Base-by-base conservation (phyloP, 2,888 invertebrate species). In the Standfussiana lucernea region DNA sequence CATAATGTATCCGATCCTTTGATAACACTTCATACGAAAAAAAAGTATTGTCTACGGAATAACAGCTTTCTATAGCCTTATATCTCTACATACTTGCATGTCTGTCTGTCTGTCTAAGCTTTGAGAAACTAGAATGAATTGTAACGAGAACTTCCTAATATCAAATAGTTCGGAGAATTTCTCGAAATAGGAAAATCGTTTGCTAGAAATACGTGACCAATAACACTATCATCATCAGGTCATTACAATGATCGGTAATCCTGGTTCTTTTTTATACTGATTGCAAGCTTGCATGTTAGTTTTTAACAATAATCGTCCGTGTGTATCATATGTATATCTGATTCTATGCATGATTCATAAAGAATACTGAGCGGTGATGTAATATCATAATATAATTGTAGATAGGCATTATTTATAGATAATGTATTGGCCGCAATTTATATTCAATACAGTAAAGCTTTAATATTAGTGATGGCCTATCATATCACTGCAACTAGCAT, bases 281-380 rank as follows among this genome's bases (percentile, higher is more conserved):
- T 67, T 21, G 1, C n/a, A 24, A 56, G 5, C 11, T 56, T 66
- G 21, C 15, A 10, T 21, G 2, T 35, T 15, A 7, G 8, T 40
- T 50, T 24, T 61, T 6, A 66, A 1, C n/a, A 47, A 75, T 69
- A 72, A 78, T 72, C 75, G 68, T 77, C 67, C 66, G 85, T 80
- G 64, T 86, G 78, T 61, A 40, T 62, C 21, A 13, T 47, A 32
- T 75, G 28, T 13, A 13, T 47, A 32, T 75, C 35, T 13, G 69
- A 42, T 59, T 42, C 72, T 40, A 86, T 88, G 77, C 87, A 86
- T 88, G 84, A 88, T 88, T 88, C 88, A 87, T 82, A 67, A 47
- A 78, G 71, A 70, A 37, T 62, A 67, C 65, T 24, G 70, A 73
- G 37, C 66, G 79, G 78, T 88, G 87, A 88, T 87, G 87, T 88